A percentile compares a stretch with the other conserved stretches of the same genome.
Conservation (phyloP, 2,888 invertebrate species). For the Leucozona laternaria region DNA sequence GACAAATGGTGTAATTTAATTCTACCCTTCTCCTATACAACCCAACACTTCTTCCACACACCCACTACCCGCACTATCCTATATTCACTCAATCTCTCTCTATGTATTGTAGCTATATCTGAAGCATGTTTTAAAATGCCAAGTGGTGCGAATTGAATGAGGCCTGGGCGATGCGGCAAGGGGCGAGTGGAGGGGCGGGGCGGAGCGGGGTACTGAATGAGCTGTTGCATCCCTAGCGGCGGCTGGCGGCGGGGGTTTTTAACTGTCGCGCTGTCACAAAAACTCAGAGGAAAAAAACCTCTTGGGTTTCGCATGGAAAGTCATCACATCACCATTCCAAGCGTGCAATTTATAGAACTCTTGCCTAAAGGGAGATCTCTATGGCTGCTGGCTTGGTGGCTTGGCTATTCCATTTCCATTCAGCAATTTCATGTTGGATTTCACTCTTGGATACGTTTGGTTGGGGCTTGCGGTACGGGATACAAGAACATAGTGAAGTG, state of each 20-base stretch:
- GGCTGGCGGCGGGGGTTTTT: constrained; percentile 47
- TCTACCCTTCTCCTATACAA: constrained; percentile 21
- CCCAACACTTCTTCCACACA: neutral
- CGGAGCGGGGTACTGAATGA: constrained; percentile 20
- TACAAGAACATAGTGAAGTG: neutral
- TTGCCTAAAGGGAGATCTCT: constrained; percentile 14
- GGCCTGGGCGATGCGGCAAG: neutral
- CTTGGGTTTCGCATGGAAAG: constrained; percentile 59
- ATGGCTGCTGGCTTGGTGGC: neutral
- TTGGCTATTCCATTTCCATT: constrained; percentile 25
- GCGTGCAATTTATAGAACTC: constrained; percentile 28
- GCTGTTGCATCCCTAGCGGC: constrained; percentile 46
- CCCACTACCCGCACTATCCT: too few relatives aligned
- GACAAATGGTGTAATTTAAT: constrained; percentile 70
- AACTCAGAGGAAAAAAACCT: constrained; percentile 46
- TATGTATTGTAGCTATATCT: constrained; percentile 13
- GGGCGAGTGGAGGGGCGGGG: neutral
- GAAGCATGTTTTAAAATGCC: constrained; percentile 51
- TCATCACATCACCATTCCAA: constrained; percentile 50
- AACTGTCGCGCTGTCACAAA: constrained; percentile 56
- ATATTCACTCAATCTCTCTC: neutral
- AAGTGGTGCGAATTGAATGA: constrained; percentile 43
- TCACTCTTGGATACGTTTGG: constrained; percentile 53
- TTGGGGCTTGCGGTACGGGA: constrained; percentile 31
- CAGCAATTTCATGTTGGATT: constrained; percentile 35